Conservation (phyloP, 2,113 vertebrate species). For the Apeltes quadracus region DNA sequence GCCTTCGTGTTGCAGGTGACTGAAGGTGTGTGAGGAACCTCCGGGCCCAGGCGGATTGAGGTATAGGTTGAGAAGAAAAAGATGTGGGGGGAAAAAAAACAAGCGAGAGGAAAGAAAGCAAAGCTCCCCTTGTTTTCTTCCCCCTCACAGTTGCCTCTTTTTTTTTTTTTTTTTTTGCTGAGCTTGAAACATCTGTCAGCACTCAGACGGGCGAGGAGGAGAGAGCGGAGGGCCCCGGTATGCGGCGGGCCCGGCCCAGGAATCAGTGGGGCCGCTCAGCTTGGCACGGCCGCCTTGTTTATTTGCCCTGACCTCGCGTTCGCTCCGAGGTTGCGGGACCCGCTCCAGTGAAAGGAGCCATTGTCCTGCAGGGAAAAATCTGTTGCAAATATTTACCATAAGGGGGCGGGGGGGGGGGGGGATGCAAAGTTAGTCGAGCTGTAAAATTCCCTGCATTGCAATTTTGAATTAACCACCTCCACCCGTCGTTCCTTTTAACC, state of each 20-base stretch:
- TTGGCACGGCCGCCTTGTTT: constrained; percentile 92
- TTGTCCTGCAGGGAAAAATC: constrained; percentile 96
- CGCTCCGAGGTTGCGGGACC: constrained; percentile 86
- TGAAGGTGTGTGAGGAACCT: constrained; percentile 22
- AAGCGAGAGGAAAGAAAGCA: constrained; percentile 23
- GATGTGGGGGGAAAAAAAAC: constrained; percentile 18
- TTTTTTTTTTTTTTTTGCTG: no score
- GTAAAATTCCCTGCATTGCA: constrained; percentile 92
- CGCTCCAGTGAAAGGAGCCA: constrained; percentile 91
- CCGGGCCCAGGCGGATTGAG: constrained; percentile 8
- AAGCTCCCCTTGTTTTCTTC: constrained; percentile 47
- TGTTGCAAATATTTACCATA: constrained; percentile 99
- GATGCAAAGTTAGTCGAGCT: constrained; percentile 86
- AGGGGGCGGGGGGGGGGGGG: constrained; percentile 77
- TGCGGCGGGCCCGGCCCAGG: constrained; percentile 81
- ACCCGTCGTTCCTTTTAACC: constrained; percentile 73
- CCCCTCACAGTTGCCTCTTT: constrained; percentile 31
- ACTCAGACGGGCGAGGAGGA: constrained; percentile 82
- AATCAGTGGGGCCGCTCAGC: constrained; percentile 89
- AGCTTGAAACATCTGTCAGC: constrained; percentile 94
- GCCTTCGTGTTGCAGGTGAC: constrained; percentile 30
- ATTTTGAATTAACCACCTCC: constrained; percentile 91
- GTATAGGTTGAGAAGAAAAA: constrained; percentile 47
- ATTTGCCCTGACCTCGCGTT: constrained; percentile 94
- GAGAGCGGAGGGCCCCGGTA: constrained; percentile 78